Base-by-base conservation (phyloP, 2,797 vertebrate species). In the Strix occidentalis region DNA sequence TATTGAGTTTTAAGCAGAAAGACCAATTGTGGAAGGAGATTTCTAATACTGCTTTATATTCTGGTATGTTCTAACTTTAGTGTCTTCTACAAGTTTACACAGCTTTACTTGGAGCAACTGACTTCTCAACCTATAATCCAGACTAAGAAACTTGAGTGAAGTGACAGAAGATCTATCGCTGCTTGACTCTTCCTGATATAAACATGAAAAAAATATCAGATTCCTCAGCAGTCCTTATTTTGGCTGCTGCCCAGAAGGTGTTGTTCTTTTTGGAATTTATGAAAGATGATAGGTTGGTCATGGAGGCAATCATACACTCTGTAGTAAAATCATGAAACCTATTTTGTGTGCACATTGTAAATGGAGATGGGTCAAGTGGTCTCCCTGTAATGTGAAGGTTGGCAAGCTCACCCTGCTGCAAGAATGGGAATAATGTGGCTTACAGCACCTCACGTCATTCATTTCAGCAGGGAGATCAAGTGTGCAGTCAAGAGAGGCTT, bases 321-420 rank as follows among this genome's bases (percentile, higher is more conserved):
- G 75, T 93, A 96, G 96, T 96, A 97, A 97, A 97, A 95, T 84
- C 60, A 41, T 53, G 87, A 69, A 78, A 79, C 66, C 90, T 29
- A 84, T 92, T 96, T 95, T 81, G 81, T 88, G 84, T 79, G 80
- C 89, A 84, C 18, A 6, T 50, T 11, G 64, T 86, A 96, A 96
- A 77, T 45, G 54, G 95, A 96, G 95, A 96, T 57, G 90, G 84
- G 83, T 93, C 91, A 92, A 87, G 89, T 57, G 63, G 66, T 79
- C 13, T 92, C 77, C 54, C 80, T 89, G 87, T 69, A 95, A 96
- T 88, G 56, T 60, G 96, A 95, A 87, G 0, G 1, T 5, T 95
- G 94, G 87, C 83, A 87, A 87, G 69, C 65, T 87, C 81, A 80
- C 53, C 57, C 79, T 89, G 77, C 14, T 43, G 54, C 75, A 93